Conservation (phyloP, 2,888 invertebrate genomes). For the Microctonus aethiopoides region DNA sequence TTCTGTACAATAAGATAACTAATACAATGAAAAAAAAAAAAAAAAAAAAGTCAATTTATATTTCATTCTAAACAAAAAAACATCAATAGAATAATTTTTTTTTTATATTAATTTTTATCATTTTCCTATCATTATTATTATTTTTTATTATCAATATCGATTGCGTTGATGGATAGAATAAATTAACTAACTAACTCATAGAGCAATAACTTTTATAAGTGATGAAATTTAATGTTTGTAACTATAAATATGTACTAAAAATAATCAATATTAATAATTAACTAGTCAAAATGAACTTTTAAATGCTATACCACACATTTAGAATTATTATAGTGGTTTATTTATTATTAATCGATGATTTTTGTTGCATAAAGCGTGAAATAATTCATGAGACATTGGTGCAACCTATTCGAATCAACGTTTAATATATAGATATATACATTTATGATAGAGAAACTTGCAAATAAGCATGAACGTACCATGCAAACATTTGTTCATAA, state of each 20-base stretch:
- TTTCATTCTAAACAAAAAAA: too few species aligned
- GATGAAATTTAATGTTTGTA: not conserved
- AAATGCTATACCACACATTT: not conserved
- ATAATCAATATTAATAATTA: not conserved
- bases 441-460: conserved; percentile 9
- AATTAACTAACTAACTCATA: not conserved
- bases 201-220: not conserved
- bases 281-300: not conserved
- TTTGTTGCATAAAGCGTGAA: not conserved
- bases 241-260: not conserved
- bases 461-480: not conserved
- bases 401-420: too few species aligned
- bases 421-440: not conserved
- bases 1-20: not conserved
- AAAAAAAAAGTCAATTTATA: too few species aligned
- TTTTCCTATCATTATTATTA: too few species aligned
- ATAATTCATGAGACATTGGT: not conserved
- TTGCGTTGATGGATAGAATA: not conserved
- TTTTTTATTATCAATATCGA: not conserved
- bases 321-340: not conserved
- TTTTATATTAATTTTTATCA: too few species aligned
- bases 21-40: not conserved
- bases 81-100: too few species aligned
- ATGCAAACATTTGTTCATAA: conserved; percentile 17
- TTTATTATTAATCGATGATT: not conserved